Conservation (phyloP, 2,797 vertebrate species). For the Karalla daura region DNA sequence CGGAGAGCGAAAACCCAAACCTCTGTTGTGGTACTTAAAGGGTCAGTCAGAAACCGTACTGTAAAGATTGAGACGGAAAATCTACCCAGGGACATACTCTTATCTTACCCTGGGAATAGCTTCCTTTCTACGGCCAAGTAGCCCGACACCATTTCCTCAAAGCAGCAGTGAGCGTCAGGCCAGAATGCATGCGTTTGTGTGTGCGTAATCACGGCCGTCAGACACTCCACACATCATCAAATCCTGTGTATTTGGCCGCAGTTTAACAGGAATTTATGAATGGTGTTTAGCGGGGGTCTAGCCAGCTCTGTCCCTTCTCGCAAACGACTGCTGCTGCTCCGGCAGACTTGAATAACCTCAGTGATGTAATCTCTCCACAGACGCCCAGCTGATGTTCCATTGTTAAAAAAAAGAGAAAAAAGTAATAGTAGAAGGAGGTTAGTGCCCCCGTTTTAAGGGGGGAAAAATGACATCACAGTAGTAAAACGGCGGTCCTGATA, state of each 20-base stretch:
- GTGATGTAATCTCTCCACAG: slow-evolving; percentile 77
- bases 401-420: slow-evolving; percentile 61
- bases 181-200: neutral
- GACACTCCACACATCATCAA: slow-evolving; percentile 30
- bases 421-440: slow-evolving; percentile 8
- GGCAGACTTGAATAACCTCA: slow-evolving; percentile 57
- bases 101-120: slow-evolving; percentile 53
- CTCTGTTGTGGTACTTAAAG: slow-evolving; percentile 28
- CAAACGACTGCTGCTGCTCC: slow-evolving; percentile 34
- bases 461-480: slow-evolving; percentile 71
- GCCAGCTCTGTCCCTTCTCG: slow-evolving; percentile 39
- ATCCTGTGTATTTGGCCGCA: slow-evolving; percentile 47
- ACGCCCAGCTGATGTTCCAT: slow-evolving; percentile 74
- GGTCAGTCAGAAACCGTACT: slow-evolving; percentile 29
- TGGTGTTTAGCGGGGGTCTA: slow-evolving; percentile 56
- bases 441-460: slow-evolving; percentile 38
- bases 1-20: slow-evolving; percentile 44
- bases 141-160: slow-evolving; percentile 20
- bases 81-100: slow-evolving; percentile 39
- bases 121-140: slow-evolving; percentile 51
- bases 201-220: slow-evolving; percentile 28
- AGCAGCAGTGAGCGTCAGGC: slow-evolving; percentile 18
- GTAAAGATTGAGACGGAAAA: slow-evolving; percentile 42
- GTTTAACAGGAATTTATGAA: slow-evolving; percentile 72
- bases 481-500: slow-evolving; percentile 63